Base-by-base conservation (phyloP, 1,140 invertebrate genomes). In the Drosophila yakuba region DNA sequence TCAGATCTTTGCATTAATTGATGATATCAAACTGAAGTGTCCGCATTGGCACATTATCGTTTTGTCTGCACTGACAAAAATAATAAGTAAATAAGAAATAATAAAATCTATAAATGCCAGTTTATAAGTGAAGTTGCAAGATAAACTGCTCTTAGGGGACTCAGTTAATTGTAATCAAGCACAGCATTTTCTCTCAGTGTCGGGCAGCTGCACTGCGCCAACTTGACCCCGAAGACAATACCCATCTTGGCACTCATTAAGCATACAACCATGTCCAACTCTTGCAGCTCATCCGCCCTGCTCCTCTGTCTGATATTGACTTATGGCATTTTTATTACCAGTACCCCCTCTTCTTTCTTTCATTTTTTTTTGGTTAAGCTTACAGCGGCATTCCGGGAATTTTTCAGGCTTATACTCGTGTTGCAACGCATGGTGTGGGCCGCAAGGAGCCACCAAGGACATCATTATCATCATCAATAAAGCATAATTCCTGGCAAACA, bases 381-480 rank as follows among this genome's bases (percentile, higher is more conserved):
- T 14, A n/a, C 25, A 14, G 36, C 47, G 39, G 75, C 80, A 89
- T 89, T 89, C 84, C 84, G 44, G 44, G 84, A 89, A 89, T 89
- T 89, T 84, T 84, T 89, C 80, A 89, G 66, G 73, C 84, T 89
- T 88, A 80, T 63, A 66, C 28, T 62, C 52, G 73, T 58, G 51
- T 62, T 17, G 15, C 36, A 6, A 35, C 41, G 39, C 38, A 32
- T 55, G 66, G 60, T 61, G 47, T 60, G 38, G 43, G 76, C 41
- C 43, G 32, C 67, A 67, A 51, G 77, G 69, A 75, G 78, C 78
- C 78, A 86, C 83, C 61, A 88, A 86, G 82, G 84, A 90, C 85
- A 89, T 89, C 85, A 89, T 89, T 89, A 89, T 89, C 84, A 86
- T 91, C 88, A 91, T 91, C 88, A 91, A 91, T 91, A 91, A 91